Evolutionary conservation across 2,113 vertebrate species (phyloP).

Genomic region (Dinomys branickii): DNA sequence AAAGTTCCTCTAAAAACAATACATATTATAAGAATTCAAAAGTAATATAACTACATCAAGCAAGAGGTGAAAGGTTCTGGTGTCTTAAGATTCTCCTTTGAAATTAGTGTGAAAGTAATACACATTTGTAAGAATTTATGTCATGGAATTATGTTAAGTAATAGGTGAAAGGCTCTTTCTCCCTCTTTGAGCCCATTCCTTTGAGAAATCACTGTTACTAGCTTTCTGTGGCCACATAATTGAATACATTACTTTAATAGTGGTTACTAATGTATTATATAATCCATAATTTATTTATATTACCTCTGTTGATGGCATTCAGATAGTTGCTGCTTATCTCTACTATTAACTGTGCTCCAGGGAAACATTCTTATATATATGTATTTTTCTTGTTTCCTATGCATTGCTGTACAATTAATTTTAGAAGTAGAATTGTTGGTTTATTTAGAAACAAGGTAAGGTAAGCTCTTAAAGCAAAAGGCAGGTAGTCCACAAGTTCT

Average conservation of each 20-base stretch:
- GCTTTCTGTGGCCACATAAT: background rate
- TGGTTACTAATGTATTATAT: background rate
- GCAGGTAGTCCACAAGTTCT: background rate
- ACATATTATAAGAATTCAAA: background rate
- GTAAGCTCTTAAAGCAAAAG: background rate
- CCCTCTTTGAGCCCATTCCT: background rate
- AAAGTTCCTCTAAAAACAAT: background rate
- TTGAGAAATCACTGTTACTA: slow-evolving; percentile 12
- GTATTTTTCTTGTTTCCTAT: background rate
- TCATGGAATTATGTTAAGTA: background rate
- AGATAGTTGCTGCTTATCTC: background rate
- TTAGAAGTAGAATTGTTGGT: background rate
- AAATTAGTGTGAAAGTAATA: slow-evolving; percentile 27
- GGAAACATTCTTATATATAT: background rate
- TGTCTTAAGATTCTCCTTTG: background rate
- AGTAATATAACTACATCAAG: background rate
- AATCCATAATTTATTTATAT: background rate
- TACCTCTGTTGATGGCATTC: background rate
- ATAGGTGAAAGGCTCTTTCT: background rate
- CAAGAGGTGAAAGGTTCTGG: background rate
- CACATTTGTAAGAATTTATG: background rate
- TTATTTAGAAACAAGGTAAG: slow-evolving; percentile 38
- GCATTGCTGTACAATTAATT: background rate
- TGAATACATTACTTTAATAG: background rate
- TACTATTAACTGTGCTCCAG: background rate